phyloP scores from a whole-genome alignment of 1,140 invertebrate genomes.

The Musca vetustissima region DNA sequence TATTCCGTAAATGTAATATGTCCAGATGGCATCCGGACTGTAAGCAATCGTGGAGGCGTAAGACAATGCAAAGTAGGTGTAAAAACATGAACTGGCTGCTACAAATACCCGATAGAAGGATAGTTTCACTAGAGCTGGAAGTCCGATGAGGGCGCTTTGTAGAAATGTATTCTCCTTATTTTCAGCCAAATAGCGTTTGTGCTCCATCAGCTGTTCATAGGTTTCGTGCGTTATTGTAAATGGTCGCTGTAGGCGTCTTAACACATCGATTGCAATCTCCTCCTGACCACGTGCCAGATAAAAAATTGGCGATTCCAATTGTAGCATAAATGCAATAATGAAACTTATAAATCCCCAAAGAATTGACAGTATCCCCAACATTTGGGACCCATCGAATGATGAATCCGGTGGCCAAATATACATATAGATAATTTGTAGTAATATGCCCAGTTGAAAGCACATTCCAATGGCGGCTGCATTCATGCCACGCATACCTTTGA shows the following conservation, averaged over 20 bases:
- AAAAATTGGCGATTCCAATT: slow-evolving; percentile 43
- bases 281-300: slow-evolving; percentile 38
- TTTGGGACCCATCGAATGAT: slow-evolving; percentile 36
- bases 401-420: slow-evolving; percentile 35
- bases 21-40: slow-evolving; percentile 30
- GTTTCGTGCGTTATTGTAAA: slow-evolving; percentile 46
- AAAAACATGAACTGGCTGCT: slow-evolving; percentile 19
- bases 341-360: slow-evolving; percentile 34
- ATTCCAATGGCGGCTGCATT: slow-evolving; percentile 37
- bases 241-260: slow-evolving; percentile 43
- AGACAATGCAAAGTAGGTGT: slow-evolving; percentile 31
- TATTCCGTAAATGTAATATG: slow-evolving; percentile 36
- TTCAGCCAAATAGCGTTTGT: slow-evolving; percentile 41
- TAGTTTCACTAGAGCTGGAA: slow-evolving; percentile 40
- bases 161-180: slow-evolving; percentile 32
- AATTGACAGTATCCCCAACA: slow-evolving; percentile 40
- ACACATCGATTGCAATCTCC: slow-evolving; percentile 35
- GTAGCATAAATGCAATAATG: slow-evolving; percentile 32
- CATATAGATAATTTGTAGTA: slow-evolving; percentile 40
- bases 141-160: slow-evolving; percentile 22
- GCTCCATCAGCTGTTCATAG: slow-evolving; percentile 43
- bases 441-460: slow-evolving; percentile 40
- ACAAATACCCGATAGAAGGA: slow-evolving; percentile 33
- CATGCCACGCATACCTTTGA: slow-evolving; percentile 34
- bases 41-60: slow-evolving; percentile 34